A percentile compares a stretch with the other conserved stretches of the same genome.
Evolutionary conservation across 64 coral and sea anemone genomes (phyloP).

Genomic region (Hydrozoanthus tunicans): DNA sequence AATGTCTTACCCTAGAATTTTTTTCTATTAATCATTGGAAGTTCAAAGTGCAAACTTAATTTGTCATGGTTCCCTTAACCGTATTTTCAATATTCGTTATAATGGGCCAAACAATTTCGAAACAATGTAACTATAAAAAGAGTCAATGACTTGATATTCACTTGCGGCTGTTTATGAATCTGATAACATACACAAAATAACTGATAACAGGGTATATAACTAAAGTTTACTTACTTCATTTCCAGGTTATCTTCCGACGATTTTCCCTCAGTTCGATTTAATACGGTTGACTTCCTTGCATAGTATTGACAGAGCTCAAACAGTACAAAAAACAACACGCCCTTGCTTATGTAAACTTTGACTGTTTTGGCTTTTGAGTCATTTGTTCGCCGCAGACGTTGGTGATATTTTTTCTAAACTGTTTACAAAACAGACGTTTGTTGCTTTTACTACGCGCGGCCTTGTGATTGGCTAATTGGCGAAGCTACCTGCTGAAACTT

Average conservation of each 20-base stretch:
- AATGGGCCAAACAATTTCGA: too few species aligned
- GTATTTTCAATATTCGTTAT: too few species aligned
- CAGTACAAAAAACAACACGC: background rate
- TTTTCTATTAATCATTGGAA: too few species aligned
- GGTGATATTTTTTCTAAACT: background rate
- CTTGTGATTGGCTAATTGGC: background rate
- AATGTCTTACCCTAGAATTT: too few species aligned
- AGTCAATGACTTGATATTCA: too few species aligned
- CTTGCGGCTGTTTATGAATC: too few species aligned
- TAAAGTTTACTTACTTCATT: background rate
- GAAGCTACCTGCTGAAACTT: background rate
- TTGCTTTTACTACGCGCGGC: background rate
- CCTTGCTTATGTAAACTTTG: slow-evolving; percentile 24
- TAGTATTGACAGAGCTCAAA: background rate
- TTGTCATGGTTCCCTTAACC: too few species aligned
- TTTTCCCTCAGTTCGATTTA: background rate
- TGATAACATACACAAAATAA: too few species aligned
- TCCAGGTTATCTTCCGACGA: background rate
- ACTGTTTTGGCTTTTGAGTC: slow-evolving; percentile 8
- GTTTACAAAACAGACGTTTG: slow-evolving; percentile 26
- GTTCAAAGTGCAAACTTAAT: too few species aligned
- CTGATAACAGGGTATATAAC: background rate
- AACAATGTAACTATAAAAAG: too few species aligned
- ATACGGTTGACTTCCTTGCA: background rate
- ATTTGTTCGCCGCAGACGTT: background rate